A percentile compares a stretch with the other conserved stretches of the same genome.
Evolutionary conservation across 1,140 invertebrate genomes (phyloP).

Genomic region (Sitophilus oryzae): DNA sequence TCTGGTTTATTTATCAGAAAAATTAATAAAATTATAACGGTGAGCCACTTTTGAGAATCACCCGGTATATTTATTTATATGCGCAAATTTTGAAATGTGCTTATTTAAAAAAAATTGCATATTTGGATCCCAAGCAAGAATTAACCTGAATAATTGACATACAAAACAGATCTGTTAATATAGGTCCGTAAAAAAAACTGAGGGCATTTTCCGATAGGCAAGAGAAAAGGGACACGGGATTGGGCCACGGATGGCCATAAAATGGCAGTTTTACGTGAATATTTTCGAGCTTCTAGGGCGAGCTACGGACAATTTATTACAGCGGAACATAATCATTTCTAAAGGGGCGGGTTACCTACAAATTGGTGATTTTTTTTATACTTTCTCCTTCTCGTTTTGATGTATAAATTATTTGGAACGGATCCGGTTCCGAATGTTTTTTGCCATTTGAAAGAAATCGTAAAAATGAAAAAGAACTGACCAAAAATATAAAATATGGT

Average conservation of each 20-base stretch:
- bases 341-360: conserved; percentile 6
- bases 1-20: too few species aligned
- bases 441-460: not conserved
- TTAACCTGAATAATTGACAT: too few species aligned
- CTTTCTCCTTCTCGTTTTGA: too few species aligned
- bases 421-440: not conserved
- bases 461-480: not conserved
- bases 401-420: conserved; percentile 1
- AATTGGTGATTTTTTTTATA: conserved; percentile 4
- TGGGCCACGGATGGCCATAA: not conserved
- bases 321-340: conserved; percentile 5
- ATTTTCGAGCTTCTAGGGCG: not conserved
- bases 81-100: too few species aligned
- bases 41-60: too few species aligned
- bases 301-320: not conserved
- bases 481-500: too few species aligned
- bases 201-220: not conserved
- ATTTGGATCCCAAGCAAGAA: too few species aligned
- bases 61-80: too few species aligned
- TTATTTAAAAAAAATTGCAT: too few species aligned
- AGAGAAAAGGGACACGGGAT: not conserved
- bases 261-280: not conserved
- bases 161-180: too few species aligned
- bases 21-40: too few species aligned
- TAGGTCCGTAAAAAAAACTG: not conserved